Evolutionary conservation across 2,888 invertebrate species (phyloP), one percentile per base, ranked within the genome.

Genomic region (Augiades crinisus): DNA sequence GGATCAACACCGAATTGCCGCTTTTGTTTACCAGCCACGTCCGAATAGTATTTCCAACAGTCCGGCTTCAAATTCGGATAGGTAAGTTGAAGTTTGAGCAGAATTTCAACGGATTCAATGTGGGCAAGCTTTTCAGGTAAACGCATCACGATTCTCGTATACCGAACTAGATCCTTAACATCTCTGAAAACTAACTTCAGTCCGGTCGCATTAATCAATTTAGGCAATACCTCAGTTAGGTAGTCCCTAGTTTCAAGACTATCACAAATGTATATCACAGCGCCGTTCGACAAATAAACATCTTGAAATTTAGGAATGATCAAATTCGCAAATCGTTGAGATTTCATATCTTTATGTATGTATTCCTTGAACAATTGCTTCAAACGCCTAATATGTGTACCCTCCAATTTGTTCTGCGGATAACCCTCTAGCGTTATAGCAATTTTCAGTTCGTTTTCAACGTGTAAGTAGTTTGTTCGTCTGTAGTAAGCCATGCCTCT

Each of bases 1-100:
- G 85, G 86, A 54, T 88, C 88, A 0, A 88, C 84, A 0, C 88
- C 88, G 44, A 86, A 88, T 51, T 87, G 81, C n/a, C 88, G 63
- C 46, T 84, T 88, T 52, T 84, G 83, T 57, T 86, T 87, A 0
- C 88, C 88, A 17, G 81, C 80, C 0, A 87, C 78, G 56, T 87
- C 83, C 0, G 86, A 86, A 56, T 88, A 88, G 41, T 77, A 80
- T 47, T 88, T 88, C 87, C 87, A 88, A 46, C 81, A 76, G 44
- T 83, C 79, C 1, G 78, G 80, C 41, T 81, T 86, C n/a, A 88
- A 64, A 3, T 65, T 64, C 0, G 85, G 78, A 61, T 86, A 85
- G 4, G 60, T 70, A 4, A 57, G 57, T 57, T 79, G 72, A 3
- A 87, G 56, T 27, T 78, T 74, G 1, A 63, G 50, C 22, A 88